Conservation (phyloP, 1,140 invertebrate genomes). For the Meteorus sp. region DNA sequence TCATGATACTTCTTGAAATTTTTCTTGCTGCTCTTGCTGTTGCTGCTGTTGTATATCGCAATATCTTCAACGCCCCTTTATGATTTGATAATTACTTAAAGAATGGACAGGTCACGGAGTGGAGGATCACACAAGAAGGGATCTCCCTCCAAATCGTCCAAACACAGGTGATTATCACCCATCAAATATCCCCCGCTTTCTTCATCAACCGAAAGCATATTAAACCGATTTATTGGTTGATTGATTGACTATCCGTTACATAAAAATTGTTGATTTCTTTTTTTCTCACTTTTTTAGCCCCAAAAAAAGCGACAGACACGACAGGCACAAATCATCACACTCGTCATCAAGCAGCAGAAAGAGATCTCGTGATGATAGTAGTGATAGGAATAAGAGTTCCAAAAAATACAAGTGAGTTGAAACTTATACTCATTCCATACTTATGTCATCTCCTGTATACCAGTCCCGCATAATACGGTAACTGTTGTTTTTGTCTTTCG, state of each 20-base stretch:
- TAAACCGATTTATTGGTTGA: no score
- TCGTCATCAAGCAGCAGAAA: slow-evolving; percentile 65
- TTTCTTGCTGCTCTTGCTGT: no score
- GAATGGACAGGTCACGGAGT: slow-evolving; percentile 54
- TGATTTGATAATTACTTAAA: slow-evolving; percentile 40
- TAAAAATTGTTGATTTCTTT: slow-evolving; percentile 14
- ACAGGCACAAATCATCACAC: slow-evolving; percentile 52
- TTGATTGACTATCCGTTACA: no score
- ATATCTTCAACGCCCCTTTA: slow-evolving; percentile 4
- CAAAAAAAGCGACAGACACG: slow-evolving; percentile 58
- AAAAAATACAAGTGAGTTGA: slow-evolving; percentile 70
- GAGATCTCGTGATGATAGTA: slow-evolving; percentile 72
- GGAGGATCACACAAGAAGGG: slow-evolving; percentile 61
- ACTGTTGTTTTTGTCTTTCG: no score
- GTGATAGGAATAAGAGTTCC: slow-evolving; percentile 66
- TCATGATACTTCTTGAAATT: background rate
- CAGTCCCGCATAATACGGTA: no score
- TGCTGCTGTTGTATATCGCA: no score
- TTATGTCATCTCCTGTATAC: background rate
- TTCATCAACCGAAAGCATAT: no score
- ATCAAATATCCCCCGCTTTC: slow-evolving; percentile 10
- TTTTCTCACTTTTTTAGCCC: slow-evolving; percentile 42
- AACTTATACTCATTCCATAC: background rate
- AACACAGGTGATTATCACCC: slow-evolving; percentile 55
- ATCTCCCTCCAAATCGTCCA: slow-evolving; percentile 60